Evolutionary conservation across 2,797 vertebrate genomes (phyloP).

Genomic region (Falco cherrug): DNA sequence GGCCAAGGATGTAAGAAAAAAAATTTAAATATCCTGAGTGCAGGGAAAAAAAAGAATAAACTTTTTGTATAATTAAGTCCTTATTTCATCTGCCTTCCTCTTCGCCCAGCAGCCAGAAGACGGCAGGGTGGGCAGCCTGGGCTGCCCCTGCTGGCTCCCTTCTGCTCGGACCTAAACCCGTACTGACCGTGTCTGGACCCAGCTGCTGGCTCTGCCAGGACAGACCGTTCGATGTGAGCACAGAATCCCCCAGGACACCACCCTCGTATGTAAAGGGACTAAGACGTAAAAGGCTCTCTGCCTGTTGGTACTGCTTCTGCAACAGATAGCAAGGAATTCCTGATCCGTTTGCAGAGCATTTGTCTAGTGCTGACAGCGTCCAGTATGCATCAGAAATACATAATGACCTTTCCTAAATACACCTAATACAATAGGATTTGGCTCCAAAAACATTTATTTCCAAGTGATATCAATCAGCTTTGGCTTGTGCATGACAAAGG

Average conservation of each 20-base stretch:
- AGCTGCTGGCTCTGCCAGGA: not conserved
- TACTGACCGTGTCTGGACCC: accelerated
- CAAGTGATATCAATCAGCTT: not conserved
- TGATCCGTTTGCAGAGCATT: not conserved
- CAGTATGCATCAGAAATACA: not conserved
- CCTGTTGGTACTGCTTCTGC: not conserved
- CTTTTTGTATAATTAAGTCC: accelerated
- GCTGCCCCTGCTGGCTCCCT: not conserved
- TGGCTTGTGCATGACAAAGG: not conserved
- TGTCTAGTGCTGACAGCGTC: too few relatives aligned
- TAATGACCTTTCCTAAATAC: not conserved
- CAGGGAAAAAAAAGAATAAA: not conserved
- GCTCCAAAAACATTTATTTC: not conserved
- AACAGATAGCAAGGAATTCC: not conserved
- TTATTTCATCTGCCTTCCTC: not conserved
- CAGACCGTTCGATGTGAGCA: accelerated
- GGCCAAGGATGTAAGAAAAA: not conserved
- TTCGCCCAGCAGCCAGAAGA: not conserved
- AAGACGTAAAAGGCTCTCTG: not conserved
- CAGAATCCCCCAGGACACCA: accelerated
- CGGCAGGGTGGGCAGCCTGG: accelerated
- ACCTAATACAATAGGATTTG: not conserved
- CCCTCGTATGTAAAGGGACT: not conserved
- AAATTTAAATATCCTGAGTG: not conserved
- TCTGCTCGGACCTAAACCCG: not conserved